Evolutionary conservation across 2,888 invertebrate genomes (phyloP), one percentile per base, ranked within the genome.

Genomic region (Pandemis cinnamomeana): DNA sequence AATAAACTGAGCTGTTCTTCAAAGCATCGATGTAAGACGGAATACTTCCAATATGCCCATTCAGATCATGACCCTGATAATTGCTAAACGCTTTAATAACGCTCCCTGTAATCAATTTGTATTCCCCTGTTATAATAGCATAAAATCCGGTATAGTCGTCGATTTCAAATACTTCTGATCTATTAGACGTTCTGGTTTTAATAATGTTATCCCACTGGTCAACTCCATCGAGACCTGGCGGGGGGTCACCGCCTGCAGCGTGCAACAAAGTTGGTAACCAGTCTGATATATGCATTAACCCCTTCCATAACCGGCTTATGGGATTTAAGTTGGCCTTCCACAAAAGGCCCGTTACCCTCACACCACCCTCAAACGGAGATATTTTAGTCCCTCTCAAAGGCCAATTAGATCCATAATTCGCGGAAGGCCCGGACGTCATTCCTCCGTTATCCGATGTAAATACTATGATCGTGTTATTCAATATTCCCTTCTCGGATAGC

Each of bases 381-480:
- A 96, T 94, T 90, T 99, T 98, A 83, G 83, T 78, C 60, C 97
- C 97, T 86, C 96, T 94, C 11, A 97, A 86, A n/a, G 97, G 97
- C 94, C 95, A 97, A 89, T 97, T 97, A 20, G 97, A 97, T 10
- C 96, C 97, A 67, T 95, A 95, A 88, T 98, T 98, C 67, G 94
- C 86, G 83, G 96, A 95, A 67, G 95, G 82, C 0, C 97, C 98
- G 72, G 95, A 91, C 0, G 97, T 96, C 67, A 97, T 97, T 0
- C 96, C 97, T 0, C 98, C 98, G 86, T 99, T 99, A 86, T 99
- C 99, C 11, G 98, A 97, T 79, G 97, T 95, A 86, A 99, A 99
- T 0, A 98, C 89, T 70, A 99, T 95, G 63, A 99, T 95, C 0
- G 98, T 97, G 85, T 98, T 96, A 61, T 97, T 93, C 77, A 98